A percentile compares a stretch with the other conserved stretches of the same genome.
Evolutionary conservation across 2,113 vertebrate genomes (phyloP).

Genomic region (Catharus fuscescens): DNA sequence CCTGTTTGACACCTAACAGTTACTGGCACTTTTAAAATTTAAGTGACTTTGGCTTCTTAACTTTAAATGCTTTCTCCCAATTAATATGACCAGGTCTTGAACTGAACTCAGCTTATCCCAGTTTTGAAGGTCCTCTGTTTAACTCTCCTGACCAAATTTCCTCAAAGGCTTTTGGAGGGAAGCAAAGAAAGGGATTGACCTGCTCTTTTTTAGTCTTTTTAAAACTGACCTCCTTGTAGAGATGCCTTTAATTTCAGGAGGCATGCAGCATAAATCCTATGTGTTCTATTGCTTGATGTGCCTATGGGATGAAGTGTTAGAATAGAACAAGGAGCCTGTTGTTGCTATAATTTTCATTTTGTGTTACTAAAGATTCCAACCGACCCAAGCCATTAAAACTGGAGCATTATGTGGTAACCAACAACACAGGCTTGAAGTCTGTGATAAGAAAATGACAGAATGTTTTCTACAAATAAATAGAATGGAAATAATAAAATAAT

Average conservation of each 20-base stretch:
- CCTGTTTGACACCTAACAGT: neutral
- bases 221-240: neutral
- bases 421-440: neutral
- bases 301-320: neutral
- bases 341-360: neutral
- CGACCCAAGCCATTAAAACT: neutral
- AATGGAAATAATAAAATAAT: neutral
- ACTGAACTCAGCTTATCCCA: neutral
- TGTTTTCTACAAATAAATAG: neutral
- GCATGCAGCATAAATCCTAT: neutral
- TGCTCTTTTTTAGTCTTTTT: neutral
- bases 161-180: neutral
- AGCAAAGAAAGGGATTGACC: neutral
- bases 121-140: neutral
- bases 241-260: neutral
- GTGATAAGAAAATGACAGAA: neutral
- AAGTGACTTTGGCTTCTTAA: slow-evolving; percentile 51
- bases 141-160: neutral
- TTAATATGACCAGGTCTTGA: slow-evolving; percentile 49
- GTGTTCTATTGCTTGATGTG: neutral
- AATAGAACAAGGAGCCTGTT: neutral
- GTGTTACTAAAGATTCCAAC: neutral
- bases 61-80: slow-evolving; percentile 39
- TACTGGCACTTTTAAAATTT: neutral
- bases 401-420: neutral